phyloP scores from a whole-genome alignment of 2,113 vertebrate genomes.

The Rattus norvegicus region GRCr8 NC_086026.1:126527501-126528000 shows the following conservation, averaged over 20 bases:
- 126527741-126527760: too few species aligned
- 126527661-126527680: not conserved
- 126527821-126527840: too few species aligned
- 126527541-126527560: not conserved
- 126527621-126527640: not conserved
- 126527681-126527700: not conserved
- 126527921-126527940: not conserved
- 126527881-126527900: too few species aligned
- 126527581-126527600: not conserved
- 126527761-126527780: not conserved
- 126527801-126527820: not conserved
- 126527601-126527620: not conserved
- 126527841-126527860: not conserved
- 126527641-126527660: not conserved
- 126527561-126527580: not conserved
- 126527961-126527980: not conserved
- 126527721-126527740: not conserved
- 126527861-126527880: not conserved
- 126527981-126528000: too few species aligned
- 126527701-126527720: not conserved
- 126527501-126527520: not conserved
- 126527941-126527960: not conserved
- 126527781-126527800: not conserved
- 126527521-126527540: not conserved
- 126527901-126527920: not conserved